phyloP scores from a whole-genome alignment of 1,140 invertebrate species.

The Micrasema longulum region DNA sequence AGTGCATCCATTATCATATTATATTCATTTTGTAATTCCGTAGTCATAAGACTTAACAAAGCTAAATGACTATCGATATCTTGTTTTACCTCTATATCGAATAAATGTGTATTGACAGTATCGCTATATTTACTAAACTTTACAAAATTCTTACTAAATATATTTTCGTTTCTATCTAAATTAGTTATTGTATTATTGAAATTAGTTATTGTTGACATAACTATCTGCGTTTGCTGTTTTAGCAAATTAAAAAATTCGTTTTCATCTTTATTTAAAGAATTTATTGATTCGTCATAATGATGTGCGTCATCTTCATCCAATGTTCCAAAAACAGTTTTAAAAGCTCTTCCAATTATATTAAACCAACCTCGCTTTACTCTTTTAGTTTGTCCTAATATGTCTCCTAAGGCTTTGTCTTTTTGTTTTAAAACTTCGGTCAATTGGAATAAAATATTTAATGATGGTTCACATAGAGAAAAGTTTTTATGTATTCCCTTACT shows the following conservation, averaged over 20 bases:
- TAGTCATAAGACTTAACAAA: slow-evolving; percentile 17
- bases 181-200: slow-evolving; percentile 18
- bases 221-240: slow-evolving; percentile 11
- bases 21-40: slow-evolving; percentile 16
- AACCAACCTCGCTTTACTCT: background rate
- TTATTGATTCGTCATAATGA: slow-evolving; percentile 6
- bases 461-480: slow-evolving; percentile 5
- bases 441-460: background rate
- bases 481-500: slow-evolving; percentile 1
- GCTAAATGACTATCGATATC: slow-evolving; percentile 20
- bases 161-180: slow-evolving; percentile 16
- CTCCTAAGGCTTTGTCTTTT: slow-evolving; percentile 1
- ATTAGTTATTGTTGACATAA: slow-evolving; percentile 15
- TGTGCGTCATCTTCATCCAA: background rate
- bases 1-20: background rate
- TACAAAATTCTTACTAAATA: slow-evolving; percentile 20
- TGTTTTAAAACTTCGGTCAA: background rate
- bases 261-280: background rate
- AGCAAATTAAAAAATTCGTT: background rate
- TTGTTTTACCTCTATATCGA: slow-evolving; percentile 12
- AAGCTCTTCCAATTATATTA: background rate
- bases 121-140: background rate
- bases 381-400: background rate
- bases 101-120: background rate
- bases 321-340: slow-evolving; percentile 22